These are phyloP conservation scores for Lagenorhynchus albirostris DNA, from an alignment of 2,113 vertebrate genomes.

Conservation along the genomic window DNA sequence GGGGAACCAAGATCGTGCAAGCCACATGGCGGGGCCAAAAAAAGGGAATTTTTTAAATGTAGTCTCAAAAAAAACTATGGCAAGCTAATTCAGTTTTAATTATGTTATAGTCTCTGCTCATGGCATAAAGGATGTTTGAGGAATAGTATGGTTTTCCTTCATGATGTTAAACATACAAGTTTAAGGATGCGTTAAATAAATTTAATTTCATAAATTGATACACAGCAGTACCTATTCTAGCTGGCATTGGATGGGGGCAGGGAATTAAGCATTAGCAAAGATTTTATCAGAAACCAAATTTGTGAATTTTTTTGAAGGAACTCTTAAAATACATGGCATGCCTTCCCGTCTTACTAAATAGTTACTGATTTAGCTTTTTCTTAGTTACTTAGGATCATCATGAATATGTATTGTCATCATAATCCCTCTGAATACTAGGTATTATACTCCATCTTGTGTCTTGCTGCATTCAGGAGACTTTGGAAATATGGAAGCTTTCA, in stretches of 20 bases:
- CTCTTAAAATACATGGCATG: neutral
- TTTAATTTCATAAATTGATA: neutral
- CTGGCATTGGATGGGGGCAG: neutral
- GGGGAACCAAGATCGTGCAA: neutral
- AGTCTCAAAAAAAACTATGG: neutral
- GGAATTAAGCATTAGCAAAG: neutral
- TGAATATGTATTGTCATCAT: neutral
- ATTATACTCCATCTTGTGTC: neutral
- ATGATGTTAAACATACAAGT: neutral
- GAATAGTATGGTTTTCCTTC: neutral
- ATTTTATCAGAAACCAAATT: neutral
- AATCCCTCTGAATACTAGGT: neutral
- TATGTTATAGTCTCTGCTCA: neutral
- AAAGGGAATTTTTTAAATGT: neutral
- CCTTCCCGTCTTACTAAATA: neutral
- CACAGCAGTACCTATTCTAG: neutral
- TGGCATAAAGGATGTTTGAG: neutral
- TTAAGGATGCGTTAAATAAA: conserved; percentile 11
- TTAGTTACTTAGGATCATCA: neutral
- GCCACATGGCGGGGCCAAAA: neutral
- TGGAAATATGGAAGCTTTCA: neutral
- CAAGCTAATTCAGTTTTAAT: conserved; percentile 16
- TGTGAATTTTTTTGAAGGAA: conserved; percentile 7
- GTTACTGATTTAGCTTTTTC: neutral
- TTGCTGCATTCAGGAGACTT: neutral